Percentiles rank a stretch among this genome's conserved stretches.
Conservation (phyloP, 2,113 vertebrate species). For the Amazona vittata region DNA sequence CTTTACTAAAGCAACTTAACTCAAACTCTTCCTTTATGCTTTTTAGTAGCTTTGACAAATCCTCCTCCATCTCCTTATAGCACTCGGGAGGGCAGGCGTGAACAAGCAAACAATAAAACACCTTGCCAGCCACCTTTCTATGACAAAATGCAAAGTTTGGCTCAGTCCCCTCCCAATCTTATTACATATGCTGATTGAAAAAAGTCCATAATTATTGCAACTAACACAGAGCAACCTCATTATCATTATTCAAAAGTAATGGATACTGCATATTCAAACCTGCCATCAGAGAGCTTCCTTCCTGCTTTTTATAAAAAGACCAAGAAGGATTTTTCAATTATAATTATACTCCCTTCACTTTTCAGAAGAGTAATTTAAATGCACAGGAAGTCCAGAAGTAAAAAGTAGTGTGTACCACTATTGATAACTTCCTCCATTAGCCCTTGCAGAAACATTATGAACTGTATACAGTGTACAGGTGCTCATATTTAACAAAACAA, state of each 20-base stretch:
- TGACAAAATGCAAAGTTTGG: neutral
- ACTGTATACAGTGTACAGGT: neutral
- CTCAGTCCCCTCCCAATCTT: neutral
- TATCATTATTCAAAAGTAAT: neutral
- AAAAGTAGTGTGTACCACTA: neutral
- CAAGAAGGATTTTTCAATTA: neutral
- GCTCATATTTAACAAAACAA: neutral
- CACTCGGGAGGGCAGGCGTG: accelerated
- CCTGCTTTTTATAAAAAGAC: neutral
- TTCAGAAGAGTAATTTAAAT: neutral
- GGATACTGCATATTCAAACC: neutral
- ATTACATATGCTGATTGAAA: neutral
- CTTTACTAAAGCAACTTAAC: neutral
- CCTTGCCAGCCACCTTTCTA: neutral
- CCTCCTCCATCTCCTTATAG: neutral
- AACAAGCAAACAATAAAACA: neutral
- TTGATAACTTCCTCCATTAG: neutral
- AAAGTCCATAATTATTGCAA: neutral
- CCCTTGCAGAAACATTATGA: neutral
- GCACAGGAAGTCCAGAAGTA: neutral
- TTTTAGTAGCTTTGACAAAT: neutral
- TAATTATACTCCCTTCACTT: neutral
- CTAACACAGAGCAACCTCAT: neutral
- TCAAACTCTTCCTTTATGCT: neutral
- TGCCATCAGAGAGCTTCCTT: neutral